Evolutionary conservation across 1,140 invertebrate genomes (phyloP).

Genomic region (Anastrepha obliqua): DNA sequence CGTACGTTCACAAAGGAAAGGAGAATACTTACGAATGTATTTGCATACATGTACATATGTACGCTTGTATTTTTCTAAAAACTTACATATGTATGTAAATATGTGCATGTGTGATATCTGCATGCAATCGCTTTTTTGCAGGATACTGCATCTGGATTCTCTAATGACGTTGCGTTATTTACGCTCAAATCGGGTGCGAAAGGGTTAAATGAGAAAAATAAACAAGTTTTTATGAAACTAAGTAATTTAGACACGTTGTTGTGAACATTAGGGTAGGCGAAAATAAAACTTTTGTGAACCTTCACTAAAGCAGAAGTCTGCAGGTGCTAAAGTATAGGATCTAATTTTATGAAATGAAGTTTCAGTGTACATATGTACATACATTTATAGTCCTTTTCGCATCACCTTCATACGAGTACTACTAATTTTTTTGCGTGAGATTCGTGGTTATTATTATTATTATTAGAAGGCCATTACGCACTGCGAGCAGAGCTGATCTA

Average conservation of each 20-base stretch:
- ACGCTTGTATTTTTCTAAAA: neutral
- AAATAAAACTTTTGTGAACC: neutral
- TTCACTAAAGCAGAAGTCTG: too few species aligned
- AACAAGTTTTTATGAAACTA: neutral
- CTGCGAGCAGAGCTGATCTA: too few species aligned
- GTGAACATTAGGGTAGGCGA: neutral
- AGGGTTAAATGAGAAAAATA: neutral
- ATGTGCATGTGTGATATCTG: neutral
- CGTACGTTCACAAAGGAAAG: neutral
- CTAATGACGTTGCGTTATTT: slow-evolving; percentile 6
- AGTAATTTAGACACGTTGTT: neutral
- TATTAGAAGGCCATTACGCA: too few species aligned
- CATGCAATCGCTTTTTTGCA: neutral
- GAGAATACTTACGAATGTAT: neutral
- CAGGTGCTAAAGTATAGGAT: too few species aligned
- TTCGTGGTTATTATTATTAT: too few species aligned
- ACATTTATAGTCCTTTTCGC: too few species aligned
- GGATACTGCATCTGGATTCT: neutral
- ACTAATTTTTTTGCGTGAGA: too few species aligned
- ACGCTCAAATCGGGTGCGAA: neutral
- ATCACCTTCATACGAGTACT: too few species aligned
- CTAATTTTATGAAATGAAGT: too few species aligned
- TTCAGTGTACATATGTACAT: too few species aligned
- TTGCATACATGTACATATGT: neutral
- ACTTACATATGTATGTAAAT: neutral